Base-by-base conservation (phyloP, 2,888 invertebrate species). In the Drosophila kanekoi region DNA sequence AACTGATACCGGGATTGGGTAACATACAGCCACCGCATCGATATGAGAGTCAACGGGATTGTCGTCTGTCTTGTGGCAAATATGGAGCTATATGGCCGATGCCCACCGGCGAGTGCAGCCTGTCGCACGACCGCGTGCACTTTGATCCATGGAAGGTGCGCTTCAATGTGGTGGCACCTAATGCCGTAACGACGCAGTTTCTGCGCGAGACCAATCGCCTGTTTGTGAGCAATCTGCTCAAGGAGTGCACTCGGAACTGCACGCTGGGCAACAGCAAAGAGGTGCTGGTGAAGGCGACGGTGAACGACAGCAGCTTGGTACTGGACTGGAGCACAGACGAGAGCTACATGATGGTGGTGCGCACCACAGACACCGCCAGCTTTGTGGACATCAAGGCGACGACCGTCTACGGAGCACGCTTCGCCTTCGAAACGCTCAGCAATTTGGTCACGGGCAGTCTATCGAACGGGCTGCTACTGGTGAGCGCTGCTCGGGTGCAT, bases 361-460 rank as follows among this genome's bases (percentile, higher is more conserved):
- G 93, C 62, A 93, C 93, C 49, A 93, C 93, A 92, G 95, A 92
- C 40, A 92, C 91, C 18, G 91, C 92, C 67, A 93, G 94, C 2
- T 92, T 92, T 53, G 94, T 94, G 0, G 93, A 93, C 32, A 94
- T 96, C 37, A 90, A 90, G 20, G 94, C 95, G 0, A 92, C 92
- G 38, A 95, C 95, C 0, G 94, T 95, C 4, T 97, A 94, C 89
- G 97, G 96, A 0, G 95, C 95, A 0, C 94, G 97, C 0, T 96
- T 97, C 85, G 96, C 94, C 0, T 91, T 97, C 48, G 97, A 97
- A 91, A 95, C 96, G 0, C 93, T 97, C 47, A 94, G 94, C 1
- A 97, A 97, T 81, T 91, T 97, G 56, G 93, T 95, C 2, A 93
- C 92, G 0, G 91, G 91, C 18, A 90, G 89, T 43, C 64, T 52